Conservation (phyloP, 2,888 invertebrate genomes). For the Palloptera scutellata region DNA sequence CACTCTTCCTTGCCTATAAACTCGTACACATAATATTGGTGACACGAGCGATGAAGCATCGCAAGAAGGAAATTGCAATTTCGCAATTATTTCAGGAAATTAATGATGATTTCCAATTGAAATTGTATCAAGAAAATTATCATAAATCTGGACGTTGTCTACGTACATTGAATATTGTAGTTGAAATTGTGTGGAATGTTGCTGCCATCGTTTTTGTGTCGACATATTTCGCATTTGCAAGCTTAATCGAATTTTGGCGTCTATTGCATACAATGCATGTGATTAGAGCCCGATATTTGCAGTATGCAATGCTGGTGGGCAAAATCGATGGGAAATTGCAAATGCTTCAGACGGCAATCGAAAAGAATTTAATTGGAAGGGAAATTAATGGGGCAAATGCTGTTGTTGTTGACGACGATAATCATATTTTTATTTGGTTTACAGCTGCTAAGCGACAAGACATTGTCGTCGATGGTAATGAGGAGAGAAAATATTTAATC, state of each 20-base stretch:
- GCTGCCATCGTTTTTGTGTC: background rate
- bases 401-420: background rate
- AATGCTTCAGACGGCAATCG: conserved; percentile 30
- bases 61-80: conserved; percentile 31
- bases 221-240: background rate
- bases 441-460: background rate
- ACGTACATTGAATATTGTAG: background rate
- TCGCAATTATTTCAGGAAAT: conserved; percentile 20
- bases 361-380: conserved; percentile 19
- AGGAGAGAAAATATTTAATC: conserved; percentile 13
- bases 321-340: conserved; percentile 43
- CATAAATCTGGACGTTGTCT: background rate
- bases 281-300: conserved; percentile 45
- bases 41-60: conserved; percentile 34
- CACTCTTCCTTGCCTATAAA: conserved; percentile 38
- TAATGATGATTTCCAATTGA: conserved; percentile 32
- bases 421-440: background rate
- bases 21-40: conserved; percentile 38
- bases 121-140: conserved; percentile 18
- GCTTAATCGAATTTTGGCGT: conserved; percentile 3
- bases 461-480: background rate
- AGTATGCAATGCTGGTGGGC: conserved; percentile 42
- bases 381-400: conserved; percentile 10
- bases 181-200: background rate
- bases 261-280: conserved; percentile 38